These are phyloP conservation scores for Paralinhomoeus sp. DNA, from an alignment of 2,888 invertebrate genomes.

Conservation along the genomic window DNA sequence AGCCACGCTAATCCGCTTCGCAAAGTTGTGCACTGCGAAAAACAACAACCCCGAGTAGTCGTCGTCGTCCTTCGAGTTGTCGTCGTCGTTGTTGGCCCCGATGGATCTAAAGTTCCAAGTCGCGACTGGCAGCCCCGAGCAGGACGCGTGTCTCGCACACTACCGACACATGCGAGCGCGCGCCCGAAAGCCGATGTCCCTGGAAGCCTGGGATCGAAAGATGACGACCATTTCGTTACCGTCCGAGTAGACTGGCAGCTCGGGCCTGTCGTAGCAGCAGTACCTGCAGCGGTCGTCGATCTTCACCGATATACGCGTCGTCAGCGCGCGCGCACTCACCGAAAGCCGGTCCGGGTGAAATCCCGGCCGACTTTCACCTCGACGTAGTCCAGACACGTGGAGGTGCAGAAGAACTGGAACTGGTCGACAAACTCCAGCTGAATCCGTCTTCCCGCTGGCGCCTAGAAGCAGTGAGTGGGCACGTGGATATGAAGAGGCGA, in stretches of 20 bases:
- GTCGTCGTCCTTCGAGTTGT: neutral
- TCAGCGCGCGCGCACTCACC: too few species aligned
- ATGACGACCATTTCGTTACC: constrained; percentile 70
- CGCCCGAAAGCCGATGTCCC: constrained; percentile 16
- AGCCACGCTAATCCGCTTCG: too few species aligned
- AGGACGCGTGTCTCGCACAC: too few species aligned
- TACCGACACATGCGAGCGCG: constrained; percentile 11
- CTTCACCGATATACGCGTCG: too few species aligned
- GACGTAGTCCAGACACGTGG: constrained; percentile 21
- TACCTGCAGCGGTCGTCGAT: constrained; percentile 9
- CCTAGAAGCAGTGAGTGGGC: too few species aligned
- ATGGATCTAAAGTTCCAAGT: too few species aligned
- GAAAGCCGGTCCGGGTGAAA: constrained; percentile 17
- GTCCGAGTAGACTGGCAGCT: constrained; percentile 91
- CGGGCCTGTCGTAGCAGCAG: constrained; percentile 32
- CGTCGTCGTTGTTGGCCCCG: neutral
- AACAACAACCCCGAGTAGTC: neutral
- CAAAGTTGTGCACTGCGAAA: neutral
- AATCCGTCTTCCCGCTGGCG: constrained; percentile 11
- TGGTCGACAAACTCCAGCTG: constrained; percentile 20
- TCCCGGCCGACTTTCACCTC: constrained; percentile 19
- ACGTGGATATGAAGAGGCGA: neutral
- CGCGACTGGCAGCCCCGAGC: too few species aligned
- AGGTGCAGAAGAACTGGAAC: constrained; percentile 20
- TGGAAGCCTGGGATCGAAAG: constrained; percentile 26